Evolutionary conservation across 2,888 invertebrate genomes (phyloP).

Genomic region (Cactoblastis cactorum): DNA sequence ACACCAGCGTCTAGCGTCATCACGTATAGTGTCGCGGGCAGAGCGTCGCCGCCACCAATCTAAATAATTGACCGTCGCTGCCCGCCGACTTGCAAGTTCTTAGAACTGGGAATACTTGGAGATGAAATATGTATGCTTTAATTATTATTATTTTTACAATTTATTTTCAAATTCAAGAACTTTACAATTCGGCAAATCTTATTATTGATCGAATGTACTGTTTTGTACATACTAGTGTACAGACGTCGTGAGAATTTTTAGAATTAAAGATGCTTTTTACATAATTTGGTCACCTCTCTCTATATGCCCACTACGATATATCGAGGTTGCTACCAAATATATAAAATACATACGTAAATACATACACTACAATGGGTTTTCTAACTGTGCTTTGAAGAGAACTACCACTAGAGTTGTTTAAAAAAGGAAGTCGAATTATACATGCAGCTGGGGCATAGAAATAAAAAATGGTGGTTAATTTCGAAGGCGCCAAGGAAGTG

Average conservation of each 20-base stretch:
- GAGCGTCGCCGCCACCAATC: constrained; percentile 69
- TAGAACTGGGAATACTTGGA: constrained; percentile 44
- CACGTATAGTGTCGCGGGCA: constrained; percentile 35
- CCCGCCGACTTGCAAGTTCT: constrained; percentile 64
- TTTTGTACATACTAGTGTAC: too few species aligned
- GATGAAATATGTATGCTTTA: too few species aligned
- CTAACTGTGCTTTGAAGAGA: not conserved
- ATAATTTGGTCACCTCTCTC: not conserved
- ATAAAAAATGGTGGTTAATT: not conserved
- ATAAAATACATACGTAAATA: not conserved
- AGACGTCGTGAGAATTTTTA: not conserved
- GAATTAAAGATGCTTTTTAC: not conserved
- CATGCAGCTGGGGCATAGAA: not conserved
- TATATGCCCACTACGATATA: not conserved
- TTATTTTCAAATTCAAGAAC: not conserved
- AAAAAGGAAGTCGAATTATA: not conserved
- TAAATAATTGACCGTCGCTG: constrained; percentile 77
- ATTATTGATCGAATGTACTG: too few species aligned
- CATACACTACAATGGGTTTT: not conserved
- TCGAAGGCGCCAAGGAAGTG: constrained; percentile 13
- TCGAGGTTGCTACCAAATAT: not conserved
- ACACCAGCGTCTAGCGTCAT: constrained; percentile 23
- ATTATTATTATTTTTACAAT: too few species aligned
- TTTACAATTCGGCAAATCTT: too few species aligned
- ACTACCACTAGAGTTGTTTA: not conserved